phyloP scores from a whole-genome alignment of 1,140 invertebrate species.

The Cotesia chilonis region DNA sequence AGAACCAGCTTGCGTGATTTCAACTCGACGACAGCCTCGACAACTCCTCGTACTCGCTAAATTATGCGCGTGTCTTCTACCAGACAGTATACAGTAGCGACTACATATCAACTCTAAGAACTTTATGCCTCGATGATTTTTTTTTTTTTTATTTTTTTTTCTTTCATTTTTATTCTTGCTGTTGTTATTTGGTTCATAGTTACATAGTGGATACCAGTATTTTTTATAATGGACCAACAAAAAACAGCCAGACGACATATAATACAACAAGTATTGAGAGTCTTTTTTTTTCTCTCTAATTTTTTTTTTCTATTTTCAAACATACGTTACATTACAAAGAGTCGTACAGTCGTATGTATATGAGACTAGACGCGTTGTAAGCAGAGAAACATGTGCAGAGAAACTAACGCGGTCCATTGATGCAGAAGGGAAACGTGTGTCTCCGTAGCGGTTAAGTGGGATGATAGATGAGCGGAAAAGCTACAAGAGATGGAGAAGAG shows the following conservation, averaged over 20 bases:
- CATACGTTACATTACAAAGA: too few relatives aligned
- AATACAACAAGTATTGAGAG: too few relatives aligned
- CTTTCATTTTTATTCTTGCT: too few relatives aligned
- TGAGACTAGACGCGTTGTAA: background rate
- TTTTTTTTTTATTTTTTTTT: background rate
- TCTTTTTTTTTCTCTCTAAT: background rate
- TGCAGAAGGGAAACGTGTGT: background rate
- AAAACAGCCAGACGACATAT: too few relatives aligned
- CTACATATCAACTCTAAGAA: conserved; percentile 15
- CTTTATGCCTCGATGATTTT: background rate
- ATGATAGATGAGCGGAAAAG: conserved; percentile 37
- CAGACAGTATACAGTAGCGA: conserved; percentile 35
- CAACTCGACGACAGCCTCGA: conserved; percentile 49
- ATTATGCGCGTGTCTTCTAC: conserved; percentile 39
- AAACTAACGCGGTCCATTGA: background rate
- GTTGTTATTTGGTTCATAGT: too few relatives aligned
- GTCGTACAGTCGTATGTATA: too few relatives aligned
- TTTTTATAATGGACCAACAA: too few relatives aligned
- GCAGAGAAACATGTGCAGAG: conserved; percentile 4
- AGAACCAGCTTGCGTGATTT: conserved; percentile 63
- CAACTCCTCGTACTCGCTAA: conserved; percentile 53
- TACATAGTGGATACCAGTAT: too few relatives aligned
- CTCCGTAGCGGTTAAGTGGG: background rate
- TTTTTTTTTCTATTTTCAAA: background rate
- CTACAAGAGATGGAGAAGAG: conserved; percentile 13